Conservation (phyloP, 2,888 invertebrate species). For the Agrenia bidenticulata region DNA sequence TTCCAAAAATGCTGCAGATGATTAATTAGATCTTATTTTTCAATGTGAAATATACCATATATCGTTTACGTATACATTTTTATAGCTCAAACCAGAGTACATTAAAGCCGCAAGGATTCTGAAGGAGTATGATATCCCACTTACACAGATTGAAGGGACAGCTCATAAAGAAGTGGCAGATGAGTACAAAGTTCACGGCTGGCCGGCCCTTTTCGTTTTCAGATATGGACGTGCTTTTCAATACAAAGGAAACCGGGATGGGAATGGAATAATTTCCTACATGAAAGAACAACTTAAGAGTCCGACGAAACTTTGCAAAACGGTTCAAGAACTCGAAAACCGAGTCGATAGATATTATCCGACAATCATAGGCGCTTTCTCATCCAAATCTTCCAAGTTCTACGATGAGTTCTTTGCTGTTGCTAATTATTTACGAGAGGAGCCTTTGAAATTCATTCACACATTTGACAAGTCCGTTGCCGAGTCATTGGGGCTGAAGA, state of each 20-base stretch:
- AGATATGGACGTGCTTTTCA: constrained; percentile 59
- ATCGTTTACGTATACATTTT: no score
- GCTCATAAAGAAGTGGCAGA: constrained; percentile 59
- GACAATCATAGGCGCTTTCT: constrained; percentile 61
- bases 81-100: constrained; percentile 59
- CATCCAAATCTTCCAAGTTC: constrained; percentile 56
- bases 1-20: not conserved
- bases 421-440: constrained; percentile 58
- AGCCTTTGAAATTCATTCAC: constrained; percentile 58
- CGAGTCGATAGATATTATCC: constrained; percentile 57
- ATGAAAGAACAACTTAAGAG: constrained; percentile 60
- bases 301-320: constrained; percentile 56
- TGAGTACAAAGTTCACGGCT: constrained; percentile 60
- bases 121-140: constrained; percentile 56
- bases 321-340: constrained; percentile 56
- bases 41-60: no score
- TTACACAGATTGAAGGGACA: constrained; percentile 62
- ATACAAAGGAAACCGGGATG: constrained; percentile 60
- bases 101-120: constrained; percentile 60
- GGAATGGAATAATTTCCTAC: constrained; percentile 58
- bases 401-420: constrained; percentile 58
- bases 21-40: no score
- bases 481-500: constrained; percentile 54
- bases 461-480: constrained; percentile 56
- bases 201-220: constrained; percentile 59